These are phyloP conservation scores for Calliopum simillimum DNA, from an alignment of 2,888 invertebrate species.

Conservation along the genomic window DNA sequence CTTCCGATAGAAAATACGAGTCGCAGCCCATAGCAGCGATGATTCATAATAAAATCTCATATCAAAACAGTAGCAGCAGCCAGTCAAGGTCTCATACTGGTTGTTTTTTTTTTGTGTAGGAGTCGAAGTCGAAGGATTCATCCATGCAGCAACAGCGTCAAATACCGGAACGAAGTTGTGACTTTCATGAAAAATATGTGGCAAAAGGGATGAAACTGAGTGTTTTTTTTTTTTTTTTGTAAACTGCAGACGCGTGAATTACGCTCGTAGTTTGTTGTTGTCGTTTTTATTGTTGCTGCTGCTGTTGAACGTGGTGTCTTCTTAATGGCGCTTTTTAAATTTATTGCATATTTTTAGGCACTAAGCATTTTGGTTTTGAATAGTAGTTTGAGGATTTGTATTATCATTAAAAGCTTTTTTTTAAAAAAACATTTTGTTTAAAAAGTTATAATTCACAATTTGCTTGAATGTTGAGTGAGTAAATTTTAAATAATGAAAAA, in stretches of 20 bases:
- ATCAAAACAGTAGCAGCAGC: too few species aligned
- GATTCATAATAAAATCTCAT: too few species aligned
- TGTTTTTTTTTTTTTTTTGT: not conserved
- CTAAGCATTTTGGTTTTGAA: too few species aligned
- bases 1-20: too few species aligned
- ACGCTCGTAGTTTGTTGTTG: not conserved
- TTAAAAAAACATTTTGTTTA: too few species aligned
- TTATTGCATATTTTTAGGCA: slow-evolving; percentile 24
- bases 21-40: too few species aligned
- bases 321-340: slow-evolving; percentile 1
- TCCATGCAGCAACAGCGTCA: slow-evolving; percentile 30
- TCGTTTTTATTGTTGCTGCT: not conserved
- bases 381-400: too few species aligned
- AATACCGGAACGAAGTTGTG: slow-evolving; percentile 35
- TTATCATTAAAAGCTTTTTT: too few species aligned
- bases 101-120: not conserved
- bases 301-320: not conserved
- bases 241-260: not conserved
- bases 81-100: not conserved
- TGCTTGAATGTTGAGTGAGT: too few species aligned
- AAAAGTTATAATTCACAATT: too few species aligned
- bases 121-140: slow-evolving; percentile 5
- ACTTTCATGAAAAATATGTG: not conserved
- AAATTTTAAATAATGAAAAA: too few species aligned
- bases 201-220: not conserved